Conservation (phyloP, 2,797 vertebrate genomes). For the Hapalemur alaotrensis region DNA sequence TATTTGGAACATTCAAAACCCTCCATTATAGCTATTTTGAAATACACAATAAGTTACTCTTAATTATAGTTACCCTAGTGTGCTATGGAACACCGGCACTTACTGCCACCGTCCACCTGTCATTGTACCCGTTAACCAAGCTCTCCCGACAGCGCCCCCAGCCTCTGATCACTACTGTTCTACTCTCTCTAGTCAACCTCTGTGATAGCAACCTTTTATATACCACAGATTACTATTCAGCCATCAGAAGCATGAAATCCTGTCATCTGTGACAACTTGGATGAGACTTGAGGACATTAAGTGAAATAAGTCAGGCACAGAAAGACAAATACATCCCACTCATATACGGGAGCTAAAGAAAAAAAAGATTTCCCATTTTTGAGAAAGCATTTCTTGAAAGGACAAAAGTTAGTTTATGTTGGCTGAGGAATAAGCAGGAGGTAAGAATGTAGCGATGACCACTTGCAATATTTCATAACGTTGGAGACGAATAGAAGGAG, state of each 20-base stretch:
- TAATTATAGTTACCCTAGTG: background rate
- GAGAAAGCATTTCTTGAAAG: background rate
- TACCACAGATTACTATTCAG: background rate
- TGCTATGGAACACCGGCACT: background rate
- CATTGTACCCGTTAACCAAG: background rate
- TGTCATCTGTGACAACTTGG: background rate
- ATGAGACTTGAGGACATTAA: background rate
- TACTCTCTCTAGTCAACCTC: background rate
- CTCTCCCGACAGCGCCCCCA: background rate
- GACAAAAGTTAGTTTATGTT: background rate
- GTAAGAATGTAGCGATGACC: background rate
- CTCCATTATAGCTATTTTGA: background rate
- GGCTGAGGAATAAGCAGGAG: background rate
- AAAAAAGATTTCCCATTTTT: background rate
- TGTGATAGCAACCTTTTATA: background rate
- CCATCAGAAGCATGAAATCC: background rate
- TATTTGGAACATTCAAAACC: background rate
- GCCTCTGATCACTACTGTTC: background rate
- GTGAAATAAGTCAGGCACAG: background rate
- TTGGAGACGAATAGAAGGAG: background rate
- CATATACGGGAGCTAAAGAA: background rate
- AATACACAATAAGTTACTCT: background rate
- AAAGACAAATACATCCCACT: background rate
- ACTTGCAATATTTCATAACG: background rate
- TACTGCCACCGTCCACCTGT: background rate